Percentiles rank a stretch among this genome's conserved stretches.
Conservation (phyloP, 2,888 invertebrate species). For the Notodonta ziczac region DNA sequence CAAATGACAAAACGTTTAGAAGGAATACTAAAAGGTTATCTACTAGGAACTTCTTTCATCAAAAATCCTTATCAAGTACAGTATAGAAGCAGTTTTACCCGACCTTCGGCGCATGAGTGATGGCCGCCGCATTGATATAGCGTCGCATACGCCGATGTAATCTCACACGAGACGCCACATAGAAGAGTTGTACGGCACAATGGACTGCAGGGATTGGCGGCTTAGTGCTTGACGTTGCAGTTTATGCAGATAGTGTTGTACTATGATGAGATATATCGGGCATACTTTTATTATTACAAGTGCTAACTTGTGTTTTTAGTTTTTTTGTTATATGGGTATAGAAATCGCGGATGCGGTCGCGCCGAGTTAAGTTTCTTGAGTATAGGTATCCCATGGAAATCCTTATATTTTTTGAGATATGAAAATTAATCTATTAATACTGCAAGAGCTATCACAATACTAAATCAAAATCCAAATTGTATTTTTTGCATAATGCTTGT, state of each 20-base stretch:
- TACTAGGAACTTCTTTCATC: background rate
- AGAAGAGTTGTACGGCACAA: constrained; percentile 3
- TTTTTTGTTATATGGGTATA: no score
- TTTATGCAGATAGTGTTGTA: background rate
- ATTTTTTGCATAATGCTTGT: no score
- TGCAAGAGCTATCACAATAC: no score
- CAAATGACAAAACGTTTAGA: no score
- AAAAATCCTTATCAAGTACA: background rate
- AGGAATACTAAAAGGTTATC: background rate
- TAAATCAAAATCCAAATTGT: no score
- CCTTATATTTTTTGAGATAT: no score
- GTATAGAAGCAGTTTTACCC: constrained; percentile 2
- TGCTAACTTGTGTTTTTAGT: no score
- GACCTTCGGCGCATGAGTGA: constrained; percentile 25
- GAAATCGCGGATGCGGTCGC: no score
- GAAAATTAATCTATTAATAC: no score
- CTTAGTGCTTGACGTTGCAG: background rate
- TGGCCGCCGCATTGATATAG: constrained; percentile 25
- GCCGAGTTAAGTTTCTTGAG: no score
- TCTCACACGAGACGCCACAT: constrained; percentile 8
- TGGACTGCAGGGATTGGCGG: background rate
- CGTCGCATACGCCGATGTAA: constrained; percentile 8
- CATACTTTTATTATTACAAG: no score
- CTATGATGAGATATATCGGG: background rate
- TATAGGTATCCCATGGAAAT: no score